Evolutionary conservation across 2,797 vertebrate genomes (phyloP).

Genomic region (Sebastes hubbsi): DNA sequence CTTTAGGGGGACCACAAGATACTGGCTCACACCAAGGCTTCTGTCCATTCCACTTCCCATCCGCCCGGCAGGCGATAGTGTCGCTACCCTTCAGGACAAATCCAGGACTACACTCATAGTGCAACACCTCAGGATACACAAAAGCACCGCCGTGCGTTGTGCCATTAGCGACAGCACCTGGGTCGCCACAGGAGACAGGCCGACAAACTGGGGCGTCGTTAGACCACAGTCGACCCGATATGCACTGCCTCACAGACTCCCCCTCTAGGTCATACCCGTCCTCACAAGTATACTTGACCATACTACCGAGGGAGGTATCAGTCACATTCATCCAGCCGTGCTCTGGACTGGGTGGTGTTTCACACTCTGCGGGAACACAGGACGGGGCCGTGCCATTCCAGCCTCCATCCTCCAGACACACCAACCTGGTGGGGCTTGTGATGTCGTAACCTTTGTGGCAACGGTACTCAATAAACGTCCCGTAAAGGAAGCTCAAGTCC

Average conservation of each 20-base stretch:
- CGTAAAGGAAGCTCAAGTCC: conserved; percentile 88
- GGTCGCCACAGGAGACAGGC: conserved; percentile 82
- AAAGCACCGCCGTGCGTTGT: conserved; percentile 81
- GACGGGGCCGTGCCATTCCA: conserved; percentile 95
- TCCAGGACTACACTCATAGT: conserved; percentile 88
- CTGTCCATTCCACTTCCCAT: conserved; percentile 86
- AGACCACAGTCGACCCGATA: conserved; percentile 89
- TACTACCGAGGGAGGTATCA: conserved; percentile 84
- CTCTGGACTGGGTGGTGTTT: conserved; percentile 82
- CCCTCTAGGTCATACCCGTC: conserved; percentile 88
- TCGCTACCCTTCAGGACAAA: conserved; percentile 85
- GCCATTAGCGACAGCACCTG: conserved; percentile 82
- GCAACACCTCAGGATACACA: conserved; percentile 78
- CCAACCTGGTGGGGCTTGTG: conserved; percentile 79
- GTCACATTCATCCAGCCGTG: conserved; percentile 88
- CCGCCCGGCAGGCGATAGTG: conserved; percentile 84
- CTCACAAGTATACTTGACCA: conserved; percentile 87
- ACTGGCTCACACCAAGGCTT: conserved; percentile 88
- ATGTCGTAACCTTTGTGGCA: conserved; percentile 92
- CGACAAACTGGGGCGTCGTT: conserved; percentile 82
- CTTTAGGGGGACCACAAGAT: conserved; percentile 85
- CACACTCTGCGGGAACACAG: conserved; percentile 89
- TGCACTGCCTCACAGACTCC: conserved; percentile 85
- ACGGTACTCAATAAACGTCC: conserved; percentile 86
- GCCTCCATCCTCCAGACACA: conserved; percentile 91